These are phyloP conservation scores for Empidonax alnorum DNA, from an alignment of 2,113 vertebrate species.

Conservation along the genomic window DNA sequence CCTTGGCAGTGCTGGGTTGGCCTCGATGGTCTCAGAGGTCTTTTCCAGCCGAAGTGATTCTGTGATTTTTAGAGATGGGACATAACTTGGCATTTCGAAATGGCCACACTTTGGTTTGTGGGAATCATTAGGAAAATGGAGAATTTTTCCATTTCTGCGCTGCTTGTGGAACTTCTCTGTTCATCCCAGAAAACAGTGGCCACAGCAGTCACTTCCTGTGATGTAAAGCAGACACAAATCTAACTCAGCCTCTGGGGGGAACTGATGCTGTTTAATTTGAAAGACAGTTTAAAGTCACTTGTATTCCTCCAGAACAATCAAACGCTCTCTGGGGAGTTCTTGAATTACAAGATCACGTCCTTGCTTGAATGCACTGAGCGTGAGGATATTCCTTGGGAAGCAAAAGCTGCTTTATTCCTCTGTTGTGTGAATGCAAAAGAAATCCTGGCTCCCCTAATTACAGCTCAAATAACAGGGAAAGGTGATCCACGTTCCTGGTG, in stretches of 20 bases:
- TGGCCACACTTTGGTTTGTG: background rate
- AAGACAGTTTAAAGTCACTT: background rate
- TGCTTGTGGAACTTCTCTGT: background rate
- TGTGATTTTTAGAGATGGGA: background rate
- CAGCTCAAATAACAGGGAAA: background rate
- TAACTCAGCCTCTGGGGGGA: background rate
- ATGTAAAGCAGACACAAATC: background rate
- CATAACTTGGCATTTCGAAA: background rate
- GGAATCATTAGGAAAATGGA: background rate
- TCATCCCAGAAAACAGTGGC: background rate
- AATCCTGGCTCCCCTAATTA: background rate
- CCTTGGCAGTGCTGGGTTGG: background rate
- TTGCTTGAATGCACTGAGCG: background rate
- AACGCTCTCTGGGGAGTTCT: background rate
- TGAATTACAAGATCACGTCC: background rate
- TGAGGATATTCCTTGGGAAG: background rate
- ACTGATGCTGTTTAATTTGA: background rate
- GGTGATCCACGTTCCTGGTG: background rate
- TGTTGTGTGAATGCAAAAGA: accelerated
- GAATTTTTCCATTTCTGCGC: background rate
- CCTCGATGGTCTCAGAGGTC: accelerated
- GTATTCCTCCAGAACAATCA: background rate
- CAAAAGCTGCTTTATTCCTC: background rate
- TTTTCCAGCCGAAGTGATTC: background rate
- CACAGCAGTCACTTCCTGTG: background rate